Conservation (phyloP, 2,888 invertebrate species). For the Icerya purchasi region DNA sequence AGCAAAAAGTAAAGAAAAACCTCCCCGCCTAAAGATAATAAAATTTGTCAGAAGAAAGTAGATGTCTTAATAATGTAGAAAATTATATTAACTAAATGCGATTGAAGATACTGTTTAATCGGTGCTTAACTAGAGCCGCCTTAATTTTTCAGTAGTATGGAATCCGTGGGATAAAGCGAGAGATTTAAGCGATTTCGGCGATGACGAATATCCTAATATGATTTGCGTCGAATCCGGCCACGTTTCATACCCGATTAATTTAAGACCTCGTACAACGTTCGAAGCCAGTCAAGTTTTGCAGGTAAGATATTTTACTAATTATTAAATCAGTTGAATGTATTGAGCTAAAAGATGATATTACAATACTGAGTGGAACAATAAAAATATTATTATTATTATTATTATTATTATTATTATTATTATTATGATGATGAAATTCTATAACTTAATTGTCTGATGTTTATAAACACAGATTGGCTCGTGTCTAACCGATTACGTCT, state of each 20-base stretch:
- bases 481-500: too few species aligned
- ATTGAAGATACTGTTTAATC: background rate
- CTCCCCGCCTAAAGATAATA: too few species aligned
- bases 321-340: too few species aligned
- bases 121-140: slow-evolving; percentile 13
- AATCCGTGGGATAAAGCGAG: slow-evolving; percentile 89
- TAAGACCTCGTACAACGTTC: slow-evolving; percentile 75
- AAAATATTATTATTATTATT: background rate
- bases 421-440: too few species aligned
- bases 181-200: slow-evolving; percentile 85
- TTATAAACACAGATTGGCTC: too few species aligned
- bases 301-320: too few species aligned
- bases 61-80: background rate
- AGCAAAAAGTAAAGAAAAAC: too few species aligned
- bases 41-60: background rate
- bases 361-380: background rate
- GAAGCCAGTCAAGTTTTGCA: slow-evolving; percentile 78
- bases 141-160: slow-evolving; percentile 71
- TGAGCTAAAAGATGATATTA: background rate
- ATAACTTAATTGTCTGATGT: too few species aligned
- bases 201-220: slow-evolving; percentile 91
- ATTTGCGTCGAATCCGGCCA: slow-evolving; percentile 87
- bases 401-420: too few species aligned
- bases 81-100: too few species aligned
- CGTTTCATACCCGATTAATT: slow-evolving; percentile 65